Evolutionary conservation across 92 coral and sea anemone genomes (phyloP).

Genomic region (Siderastrea radians): DNA sequence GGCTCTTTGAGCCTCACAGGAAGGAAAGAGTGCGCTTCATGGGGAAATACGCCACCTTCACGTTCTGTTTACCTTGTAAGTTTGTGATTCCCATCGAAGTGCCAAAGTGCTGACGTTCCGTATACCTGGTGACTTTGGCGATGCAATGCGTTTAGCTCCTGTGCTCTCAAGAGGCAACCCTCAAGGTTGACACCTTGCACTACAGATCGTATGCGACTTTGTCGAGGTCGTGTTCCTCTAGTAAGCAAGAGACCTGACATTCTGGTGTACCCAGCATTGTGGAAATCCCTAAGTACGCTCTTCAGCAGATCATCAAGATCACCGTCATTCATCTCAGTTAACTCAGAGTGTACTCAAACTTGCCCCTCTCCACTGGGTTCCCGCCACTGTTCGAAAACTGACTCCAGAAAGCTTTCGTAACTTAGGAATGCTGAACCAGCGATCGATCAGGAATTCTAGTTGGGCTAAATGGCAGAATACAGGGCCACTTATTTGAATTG

Average conservation of each 20-base stretch:
- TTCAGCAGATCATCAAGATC: constrained; percentile 31
- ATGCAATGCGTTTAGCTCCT: constrained; percentile 39
- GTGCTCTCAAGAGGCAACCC: constrained; percentile 47
- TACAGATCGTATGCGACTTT: constrained; percentile 42
- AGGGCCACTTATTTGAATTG: too few relatives aligned
- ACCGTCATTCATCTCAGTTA: constrained; percentile 35
- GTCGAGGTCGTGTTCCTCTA: constrained; percentile 52
- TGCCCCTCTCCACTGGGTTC: constrained; percentile 21
- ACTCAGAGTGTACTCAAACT: constrained; percentile 30
- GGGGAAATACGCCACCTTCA: too few relatives aligned
- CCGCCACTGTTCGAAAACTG: constrained; percentile 39
- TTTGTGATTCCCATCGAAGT: constrained; percentile 61
- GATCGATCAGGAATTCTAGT: constrained; percentile 55
- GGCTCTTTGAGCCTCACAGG: too few relatives aligned
- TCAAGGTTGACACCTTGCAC: constrained; percentile 55
- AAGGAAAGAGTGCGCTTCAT: too few relatives aligned
- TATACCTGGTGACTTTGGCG: constrained; percentile 48
- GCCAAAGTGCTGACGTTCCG: constrained; percentile 63
- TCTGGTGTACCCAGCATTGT: constrained; percentile 62
- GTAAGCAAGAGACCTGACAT: constrained; percentile 58
- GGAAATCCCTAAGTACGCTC: constrained; percentile 36
- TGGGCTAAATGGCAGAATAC: too few relatives aligned
- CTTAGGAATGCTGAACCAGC: constrained; percentile 27
- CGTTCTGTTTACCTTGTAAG: constrained; percentile 29
- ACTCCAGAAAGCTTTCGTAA: constrained; percentile 49